Evolutionary conservation across 2,797 vertebrate genomes (phyloP).

Genomic region (Sebastes dallii): DNA sequence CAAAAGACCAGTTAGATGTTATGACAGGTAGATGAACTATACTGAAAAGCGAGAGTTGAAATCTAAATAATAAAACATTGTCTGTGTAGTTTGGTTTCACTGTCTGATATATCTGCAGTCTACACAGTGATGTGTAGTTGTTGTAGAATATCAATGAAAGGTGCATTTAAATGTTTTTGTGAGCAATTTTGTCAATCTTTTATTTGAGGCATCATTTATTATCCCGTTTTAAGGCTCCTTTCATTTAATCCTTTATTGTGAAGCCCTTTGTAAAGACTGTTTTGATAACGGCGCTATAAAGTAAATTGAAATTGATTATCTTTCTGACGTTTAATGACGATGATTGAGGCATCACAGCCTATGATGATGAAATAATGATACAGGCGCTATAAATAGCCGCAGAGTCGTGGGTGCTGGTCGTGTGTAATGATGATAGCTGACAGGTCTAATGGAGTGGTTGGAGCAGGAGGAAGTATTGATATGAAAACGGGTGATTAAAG

Average conservation of each 20-base stretch:
- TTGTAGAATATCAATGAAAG: neutral
- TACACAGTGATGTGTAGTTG: neutral
- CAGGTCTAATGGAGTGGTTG: neutral
- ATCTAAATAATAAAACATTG: neutral
- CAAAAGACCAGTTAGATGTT: neutral
- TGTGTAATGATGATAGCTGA: slow-evolving; percentile 3
- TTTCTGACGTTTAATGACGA: neutral
- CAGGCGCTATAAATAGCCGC: slow-evolving; percentile 30
- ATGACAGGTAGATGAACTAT: neutral
- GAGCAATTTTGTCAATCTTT: neutral
- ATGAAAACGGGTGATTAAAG: neutral
- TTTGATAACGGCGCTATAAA: neutral
- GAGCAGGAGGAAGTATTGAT: neutral
- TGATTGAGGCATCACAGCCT: neutral
- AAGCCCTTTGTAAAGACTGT: neutral
- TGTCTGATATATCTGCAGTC: neutral
- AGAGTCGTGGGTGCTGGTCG: neutral
- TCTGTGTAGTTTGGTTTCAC: neutral
- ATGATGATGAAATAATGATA: slow-evolving; percentile 11
- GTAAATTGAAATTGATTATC: neutral
- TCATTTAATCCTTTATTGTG: neutral
- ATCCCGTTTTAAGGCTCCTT: neutral
- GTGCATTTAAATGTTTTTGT: neutral
- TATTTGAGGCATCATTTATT: neutral
- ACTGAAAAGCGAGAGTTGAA: neutral